Conservation (phyloP, 2,797 vertebrate genomes). For the Hypotaenidia okinawae region DNA sequence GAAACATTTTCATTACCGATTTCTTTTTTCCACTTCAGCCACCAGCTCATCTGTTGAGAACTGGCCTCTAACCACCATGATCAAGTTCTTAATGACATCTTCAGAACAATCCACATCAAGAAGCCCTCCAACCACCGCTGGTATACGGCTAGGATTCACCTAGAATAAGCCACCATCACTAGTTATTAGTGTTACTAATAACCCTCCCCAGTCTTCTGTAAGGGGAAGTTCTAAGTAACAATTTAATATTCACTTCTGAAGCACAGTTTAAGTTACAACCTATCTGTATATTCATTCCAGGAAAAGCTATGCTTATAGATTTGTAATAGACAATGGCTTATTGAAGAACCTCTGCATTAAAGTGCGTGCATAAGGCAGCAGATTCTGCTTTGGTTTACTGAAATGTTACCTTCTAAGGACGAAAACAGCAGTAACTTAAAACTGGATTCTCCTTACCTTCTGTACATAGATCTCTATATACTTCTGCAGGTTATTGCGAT, state of each 20-base stretch:
- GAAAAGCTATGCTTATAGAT: not conserved
- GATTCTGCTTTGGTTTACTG: not conserved
- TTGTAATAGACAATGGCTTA: not conserved
- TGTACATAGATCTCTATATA: constrained; percentile 97
- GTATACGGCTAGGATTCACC: constrained; percentile 94
- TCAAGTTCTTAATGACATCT: constrained; percentile 93
- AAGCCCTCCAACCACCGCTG: constrained; percentile 94
- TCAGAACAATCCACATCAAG: constrained; percentile 95
- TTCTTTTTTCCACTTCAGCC: constrained; percentile 95
- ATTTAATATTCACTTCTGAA: not conserved
- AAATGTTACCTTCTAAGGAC: not conserved
- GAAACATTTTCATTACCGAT: constrained; percentile 79
- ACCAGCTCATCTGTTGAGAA: constrained; percentile 91
- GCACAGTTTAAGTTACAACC: not conserved
- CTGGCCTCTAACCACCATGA: constrained; percentile 87
- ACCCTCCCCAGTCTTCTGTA: not conserved
- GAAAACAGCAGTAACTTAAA: not conserved
- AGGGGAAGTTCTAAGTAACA: not conserved
- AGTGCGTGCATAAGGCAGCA: not conserved
- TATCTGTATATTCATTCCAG: not conserved
- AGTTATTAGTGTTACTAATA: not conserved
- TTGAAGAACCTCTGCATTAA: not conserved
- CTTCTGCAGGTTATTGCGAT: constrained; percentile 94
- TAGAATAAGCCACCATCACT: constrained; percentile 58
- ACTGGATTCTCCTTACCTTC: constrained; percentile 82